Evolutionary conservation across 2,888 invertebrate genomes (phyloP), one percentile per base, ranked within the genome.

Genomic region (Orgyia antiqua): DNA sequence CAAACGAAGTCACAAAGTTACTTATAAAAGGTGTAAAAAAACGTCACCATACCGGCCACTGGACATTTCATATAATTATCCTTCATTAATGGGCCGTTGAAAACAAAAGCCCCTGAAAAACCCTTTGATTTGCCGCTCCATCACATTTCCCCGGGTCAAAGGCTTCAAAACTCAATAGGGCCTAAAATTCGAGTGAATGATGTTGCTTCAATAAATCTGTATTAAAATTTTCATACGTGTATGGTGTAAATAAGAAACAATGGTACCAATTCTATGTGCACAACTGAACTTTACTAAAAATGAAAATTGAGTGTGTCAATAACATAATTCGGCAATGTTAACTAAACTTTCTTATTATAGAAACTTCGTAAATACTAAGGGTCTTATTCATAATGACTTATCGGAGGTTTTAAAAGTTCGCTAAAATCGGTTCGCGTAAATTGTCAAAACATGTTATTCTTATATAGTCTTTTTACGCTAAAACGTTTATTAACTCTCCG

Each of bases 111-210:
- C 58, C 68, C 68, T 63, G 60, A 70, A 74, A 77, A 72, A 67
- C 59, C 79, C 82, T 84, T 84, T 84, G 84, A 78, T 73, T 75
- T 83, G 78, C 84, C 83, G 77, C 76, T 74, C 67, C 70, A 75
- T 49, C 76, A 72, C 74, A 67, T 78, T 78, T 76, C 64, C 60
- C 58, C 64, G 74, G 73, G 72, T 75, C 74, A 73, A 68, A 75
- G 71, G 67, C 56, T 60, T 57, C 52, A 64, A 61, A 68, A 70
- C 69, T 68, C 70, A 80, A 71, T 68, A 73, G 63, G 65, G 70
- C 73, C 65, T 78, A 58, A 76, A 79, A 73, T 74, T 68, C 59
- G 56, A 70, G 66, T 62, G 38, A 46, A 48, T 49, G 39, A 26
- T 43, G 39, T 55, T 61, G 49, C 44, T 44, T 53, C 37, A 51